Evolutionary conservation across 2,888 invertebrate species (phyloP), one percentile per base, ranked within the genome.

Genomic region (Sepiola atlantica): DNA sequence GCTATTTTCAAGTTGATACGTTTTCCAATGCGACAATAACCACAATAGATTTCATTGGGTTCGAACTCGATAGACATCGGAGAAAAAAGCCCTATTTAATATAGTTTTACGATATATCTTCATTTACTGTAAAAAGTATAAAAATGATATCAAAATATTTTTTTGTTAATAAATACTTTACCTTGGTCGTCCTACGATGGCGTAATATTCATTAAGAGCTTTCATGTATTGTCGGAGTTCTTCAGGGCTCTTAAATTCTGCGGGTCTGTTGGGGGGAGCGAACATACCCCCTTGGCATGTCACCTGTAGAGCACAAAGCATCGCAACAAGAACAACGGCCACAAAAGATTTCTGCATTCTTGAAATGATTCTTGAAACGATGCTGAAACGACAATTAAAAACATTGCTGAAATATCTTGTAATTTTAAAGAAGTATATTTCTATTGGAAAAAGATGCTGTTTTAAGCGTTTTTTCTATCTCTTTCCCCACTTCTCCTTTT

Each of bases 161-260:
- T 45, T 45, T 77, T 16, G n/a, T 1, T n/a, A 3, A 12, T 77
- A 0, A 77, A 77, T 32, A 35, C 94, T 95, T 95, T 96, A 98
- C 98, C 98, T 97, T 91, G 98, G 97, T 96, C 98, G 97, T 45
- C 98, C 98, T 12, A 97, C 98, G 90, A 98, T 97, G 77, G 97
- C 97, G 95, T 98, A 98, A 96, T 97, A 98, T 96, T 98, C 98
- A 95, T 97, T 97, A 93, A 98, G 97, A 57, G 97, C 97, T 95
- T 98, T 97, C 45, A 98, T 96, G 95, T 98, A 98, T 94, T 96
- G 96, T 94, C 97, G 96, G 32, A 98, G 97, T 93, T 98, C 97
- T 32, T 97, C 97, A 14, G 97, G 97, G 28, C 97, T 97, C 93
- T 96, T 97, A 96, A 98, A 97, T 93, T 97, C 97, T 94, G 97